Base-by-base conservation (phyloP, 2,888 invertebrate genomes). In the Nomada fucata region DNA sequence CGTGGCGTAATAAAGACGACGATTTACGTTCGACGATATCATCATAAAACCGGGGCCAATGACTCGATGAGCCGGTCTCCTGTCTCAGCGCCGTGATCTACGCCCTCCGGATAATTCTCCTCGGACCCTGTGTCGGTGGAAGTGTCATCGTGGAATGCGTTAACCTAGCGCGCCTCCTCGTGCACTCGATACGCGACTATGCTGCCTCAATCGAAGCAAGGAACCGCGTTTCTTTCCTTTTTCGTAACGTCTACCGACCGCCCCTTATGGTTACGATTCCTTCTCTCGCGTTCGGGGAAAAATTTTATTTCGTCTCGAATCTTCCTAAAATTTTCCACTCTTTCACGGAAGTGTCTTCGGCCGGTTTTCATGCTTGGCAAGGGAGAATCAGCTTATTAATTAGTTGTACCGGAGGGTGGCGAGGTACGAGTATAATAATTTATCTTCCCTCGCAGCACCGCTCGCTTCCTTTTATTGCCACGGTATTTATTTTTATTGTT, bases 21-120 rank as follows among this genome's bases (percentile, higher is more conserved):
- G 90, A 92, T 92, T 91, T 91, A 91, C 88, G 88, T 84, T 87
- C 86, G 83, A 87, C 88, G 90, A 90, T 89, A 90, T 91, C 88
- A 88, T 85, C 82, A 79, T 76, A 73, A 79, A 82, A 81, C 69
- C 82, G 86, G 83, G 90, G 90, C 90, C 90, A 90, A 90, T 90
- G 91, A 90, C 90, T 90, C 87, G 78, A 79, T 65, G 83, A 84
- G 80, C 85, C 83, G 79, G 61, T 68, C 76, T 72, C 63, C 52
- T 53, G 76, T 72, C 72, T 68, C 69, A 71, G 79, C 75, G 71
- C 67, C 64, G 23, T 69, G 79, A 86, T 82, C 80, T 78, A 85
- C 63, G 64, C 52, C 26, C 47, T 20, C 52, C 36, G 69, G 36
- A 44, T 61, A 67, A 36, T 68, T 70, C 68, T 44, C 36, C 50